Base-by-base conservation (phyloP, 2,113 vertebrate genomes). In the Oreamnos americanus region DNA sequence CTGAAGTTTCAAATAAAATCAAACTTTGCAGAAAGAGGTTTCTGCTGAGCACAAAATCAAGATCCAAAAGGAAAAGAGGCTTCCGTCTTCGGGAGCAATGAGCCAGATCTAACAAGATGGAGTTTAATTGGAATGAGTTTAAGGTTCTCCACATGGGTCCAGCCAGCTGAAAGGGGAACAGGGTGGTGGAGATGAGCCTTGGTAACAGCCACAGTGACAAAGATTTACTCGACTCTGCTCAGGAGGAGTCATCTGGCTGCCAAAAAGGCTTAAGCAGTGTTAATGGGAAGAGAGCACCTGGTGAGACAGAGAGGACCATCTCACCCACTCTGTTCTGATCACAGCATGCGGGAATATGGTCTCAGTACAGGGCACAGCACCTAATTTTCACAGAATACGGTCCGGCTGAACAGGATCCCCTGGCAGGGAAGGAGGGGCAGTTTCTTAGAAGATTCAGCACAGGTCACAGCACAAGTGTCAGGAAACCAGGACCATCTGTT, bases 41-140 rank as follows among this genome's bases (percentile, higher is more conserved):
- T 98, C 94, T 83, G 76, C 96, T 98, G 83, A 97, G 96, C 97
- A 96, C 33, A 87, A 98, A 97, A 94, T 92, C 93, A 98, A 93
- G 82, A 97, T 83, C 36, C 90, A 92, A 76, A 94, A 94, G 81
- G 88, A 88, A 98, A 97, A 94, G 76, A 83, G 30, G 57, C 45
- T 87, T 95, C 86, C 21, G 11, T 57, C 36, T 96, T 83, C 87
- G 87, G 26, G 74, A 90, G 97, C 95, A 97, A 98, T 90, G 89
- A 98, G 83, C 79, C 95, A 96, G 91, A 45, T 25, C 93, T 97
- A 98, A 96, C 95, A 95, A 87, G 96, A 91, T 84, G 82, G 97
- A 97, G 76, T 94, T 90, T 90, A 97, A 93, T 21, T 94, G 36
- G 86, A 97, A 97, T 96, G 87, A 96, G 62, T 91, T 90, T 84